Evolutionary conservation across 2,113 vertebrate genomes (phyloP).

Genomic region (Euleptes europaea): DNA sequence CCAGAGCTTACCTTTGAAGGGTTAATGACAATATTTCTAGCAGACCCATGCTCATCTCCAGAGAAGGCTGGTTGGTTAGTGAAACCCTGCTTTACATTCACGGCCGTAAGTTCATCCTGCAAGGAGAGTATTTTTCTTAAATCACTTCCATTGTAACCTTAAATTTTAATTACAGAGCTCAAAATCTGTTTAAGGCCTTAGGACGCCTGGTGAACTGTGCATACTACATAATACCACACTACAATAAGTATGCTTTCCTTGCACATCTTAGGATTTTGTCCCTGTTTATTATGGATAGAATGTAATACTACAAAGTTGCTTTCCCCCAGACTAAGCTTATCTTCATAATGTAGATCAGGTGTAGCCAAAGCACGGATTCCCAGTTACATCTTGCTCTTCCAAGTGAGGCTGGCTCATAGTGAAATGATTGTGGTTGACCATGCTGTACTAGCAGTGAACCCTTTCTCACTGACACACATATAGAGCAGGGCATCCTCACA

Average conservation of each 20-base stretch:
- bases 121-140: conserved; percentile 34
- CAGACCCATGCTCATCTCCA: conserved; percentile 78
- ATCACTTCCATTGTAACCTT: neutral
- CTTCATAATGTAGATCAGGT: too few relatives aligned
- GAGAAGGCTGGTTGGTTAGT: conserved; percentile 80
- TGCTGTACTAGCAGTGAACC: too few relatives aligned
- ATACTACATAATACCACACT: neutral
- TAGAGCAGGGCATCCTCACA: too few relatives aligned
- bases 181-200: neutral
- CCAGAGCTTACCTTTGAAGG: conserved; percentile 74
- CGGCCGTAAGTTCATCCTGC: conserved; percentile 80
- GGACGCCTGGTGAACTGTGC: neutral
- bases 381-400: too few relatives aligned
- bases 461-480: too few relatives aligned
- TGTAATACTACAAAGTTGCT: rapidly evolving
- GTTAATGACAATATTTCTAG: conserved; percentile 77
- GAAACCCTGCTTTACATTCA: conserved; percentile 82
- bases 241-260: neutral
- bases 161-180: neutral
- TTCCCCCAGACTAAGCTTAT: neutral
- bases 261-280: neutral
- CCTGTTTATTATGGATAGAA: rapidly evolving
- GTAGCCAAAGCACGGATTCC: too few relatives aligned
- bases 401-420: too few relatives aligned
- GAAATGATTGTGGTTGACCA: too few relatives aligned